Conservation (phyloP, 2,888 invertebrate genomes). For the Xestia ashworthii region DNA sequence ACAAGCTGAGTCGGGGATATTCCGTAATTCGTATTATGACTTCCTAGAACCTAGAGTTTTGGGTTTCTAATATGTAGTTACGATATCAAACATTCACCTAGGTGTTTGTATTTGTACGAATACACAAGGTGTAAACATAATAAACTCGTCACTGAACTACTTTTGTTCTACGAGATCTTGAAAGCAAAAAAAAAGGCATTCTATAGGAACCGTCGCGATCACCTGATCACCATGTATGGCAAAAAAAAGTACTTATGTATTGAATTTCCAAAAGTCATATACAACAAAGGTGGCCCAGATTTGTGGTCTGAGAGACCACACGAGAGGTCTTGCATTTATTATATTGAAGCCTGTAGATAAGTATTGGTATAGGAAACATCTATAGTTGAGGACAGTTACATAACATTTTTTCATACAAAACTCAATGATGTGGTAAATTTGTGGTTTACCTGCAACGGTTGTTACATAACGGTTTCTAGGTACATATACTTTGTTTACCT, state of each 20-base stretch:
- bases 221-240: too few relatives aligned
- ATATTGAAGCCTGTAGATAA: neutral
- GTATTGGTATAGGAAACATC: neutral
- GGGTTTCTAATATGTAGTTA: neutral
- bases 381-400: neutral
- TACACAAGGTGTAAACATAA: too few relatives aligned
- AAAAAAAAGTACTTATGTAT: too few relatives aligned
- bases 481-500: slow-evolving; percentile 15
- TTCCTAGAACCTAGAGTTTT: slow-evolving; percentile 7
- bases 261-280: too few relatives aligned
- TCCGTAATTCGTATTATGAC: neutral
- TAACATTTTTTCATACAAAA: slow-evolving; percentile 9
- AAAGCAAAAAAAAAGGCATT: neutral
- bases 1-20: neutral
- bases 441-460: slow-evolving; percentile 24
- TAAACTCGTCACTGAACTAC: neutral
- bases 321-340: too few relatives aligned
- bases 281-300: too few relatives aligned
- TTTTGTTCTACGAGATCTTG: neutral
- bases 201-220: too few relatives aligned
- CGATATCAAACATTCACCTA: neutral
- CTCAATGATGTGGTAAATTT: slow-evolving; percentile 35
- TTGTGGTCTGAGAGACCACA: too few relatives aligned
- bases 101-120: neutral
- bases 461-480: slow-evolving; percentile 13